Conservation (phyloP, 2,797 vertebrate species). For the Sebastes flavidus region DNA sequence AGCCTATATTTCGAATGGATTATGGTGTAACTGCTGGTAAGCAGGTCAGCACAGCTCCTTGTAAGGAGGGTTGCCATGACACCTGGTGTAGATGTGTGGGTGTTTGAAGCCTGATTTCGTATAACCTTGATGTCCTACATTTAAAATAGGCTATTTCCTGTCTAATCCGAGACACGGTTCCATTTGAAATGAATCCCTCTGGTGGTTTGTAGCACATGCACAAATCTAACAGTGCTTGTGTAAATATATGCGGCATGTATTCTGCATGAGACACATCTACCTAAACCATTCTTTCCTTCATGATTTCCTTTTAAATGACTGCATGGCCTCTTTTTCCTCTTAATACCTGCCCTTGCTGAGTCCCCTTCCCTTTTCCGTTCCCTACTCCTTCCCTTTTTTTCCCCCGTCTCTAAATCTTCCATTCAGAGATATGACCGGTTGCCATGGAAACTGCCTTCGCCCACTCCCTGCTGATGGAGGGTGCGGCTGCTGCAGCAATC, state of each 20-base stretch:
- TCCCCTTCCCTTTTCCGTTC: constrained; percentile 32
- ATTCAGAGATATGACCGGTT: constrained; percentile 80
- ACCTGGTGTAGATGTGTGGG: constrained; percentile 61
- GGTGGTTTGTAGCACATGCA: constrained; percentile 42
- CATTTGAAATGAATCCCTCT: constrained; percentile 52
- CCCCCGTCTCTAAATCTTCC: constrained; percentile 64
- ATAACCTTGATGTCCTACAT: constrained; percentile 68
- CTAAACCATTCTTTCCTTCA: not conserved
- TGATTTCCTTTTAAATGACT: constrained; percentile 5
- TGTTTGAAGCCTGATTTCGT: constrained; percentile 52
- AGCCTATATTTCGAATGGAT: constrained; percentile 53
- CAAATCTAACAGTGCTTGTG: constrained; percentile 7
- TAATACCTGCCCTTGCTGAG: constrained; percentile 47
- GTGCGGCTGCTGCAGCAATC: constrained; percentile 84
- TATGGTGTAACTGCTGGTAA: constrained; percentile 56
- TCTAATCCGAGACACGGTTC: constrained; percentile 31
- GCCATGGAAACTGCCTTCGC: constrained; percentile 84
- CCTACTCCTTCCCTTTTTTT: constrained; percentile 24
- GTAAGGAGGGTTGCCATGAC: constrained; percentile 65
- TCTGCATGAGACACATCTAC: constrained; percentile 8
- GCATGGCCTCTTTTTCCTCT: constrained; percentile 1
- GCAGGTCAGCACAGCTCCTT: constrained; percentile 60
- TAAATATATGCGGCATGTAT: constrained; percentile 22
- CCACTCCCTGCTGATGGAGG: constrained; percentile 81
- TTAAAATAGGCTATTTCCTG: constrained; percentile 62